Conservation (phyloP, 2,113 vertebrate genomes). For the Anarhynchus alexandrinus region DNA sequence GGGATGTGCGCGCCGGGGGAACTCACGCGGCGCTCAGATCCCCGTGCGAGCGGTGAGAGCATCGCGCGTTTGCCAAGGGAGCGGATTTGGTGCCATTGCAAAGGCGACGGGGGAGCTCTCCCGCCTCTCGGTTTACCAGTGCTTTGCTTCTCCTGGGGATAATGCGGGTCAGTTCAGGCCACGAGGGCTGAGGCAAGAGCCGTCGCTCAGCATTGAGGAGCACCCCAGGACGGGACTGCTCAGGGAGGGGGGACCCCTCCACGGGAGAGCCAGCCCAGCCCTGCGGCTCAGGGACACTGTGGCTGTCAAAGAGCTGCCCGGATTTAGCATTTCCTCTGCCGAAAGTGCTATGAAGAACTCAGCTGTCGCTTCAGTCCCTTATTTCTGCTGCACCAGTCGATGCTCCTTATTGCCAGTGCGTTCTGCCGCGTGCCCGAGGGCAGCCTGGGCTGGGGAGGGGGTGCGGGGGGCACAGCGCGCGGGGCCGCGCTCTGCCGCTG, state of each 20-base stretch:
- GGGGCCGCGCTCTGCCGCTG: not conserved
- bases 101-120: not conserved
- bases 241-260: not conserved
- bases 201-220: not conserved
- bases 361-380: not conserved
- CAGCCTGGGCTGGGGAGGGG: not conserved
- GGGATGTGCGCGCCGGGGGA: fast-evolving
- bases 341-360: not conserved
- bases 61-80: fast-evolving
- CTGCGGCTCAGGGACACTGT: not conserved
- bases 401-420: not conserved
- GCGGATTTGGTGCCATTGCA: fast-evolving
- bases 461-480: fast-evolving
- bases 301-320: not conserved
- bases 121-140: not conserved
- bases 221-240: not conserved
- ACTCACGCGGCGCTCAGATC: fast-evolving
- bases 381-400: not conserved
- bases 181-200: not conserved
- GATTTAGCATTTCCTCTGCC: not conserved
- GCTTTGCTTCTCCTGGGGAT: not conserved
- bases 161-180: not conserved
- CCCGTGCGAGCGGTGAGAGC: fast-evolving
- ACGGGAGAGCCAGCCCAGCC: not conserved
- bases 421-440: not conserved